Evolutionary conservation across 2,888 invertebrate genomes (phyloP), one percentile per base, ranked within the genome.

Genomic region (Orchestes rusci): DNA sequence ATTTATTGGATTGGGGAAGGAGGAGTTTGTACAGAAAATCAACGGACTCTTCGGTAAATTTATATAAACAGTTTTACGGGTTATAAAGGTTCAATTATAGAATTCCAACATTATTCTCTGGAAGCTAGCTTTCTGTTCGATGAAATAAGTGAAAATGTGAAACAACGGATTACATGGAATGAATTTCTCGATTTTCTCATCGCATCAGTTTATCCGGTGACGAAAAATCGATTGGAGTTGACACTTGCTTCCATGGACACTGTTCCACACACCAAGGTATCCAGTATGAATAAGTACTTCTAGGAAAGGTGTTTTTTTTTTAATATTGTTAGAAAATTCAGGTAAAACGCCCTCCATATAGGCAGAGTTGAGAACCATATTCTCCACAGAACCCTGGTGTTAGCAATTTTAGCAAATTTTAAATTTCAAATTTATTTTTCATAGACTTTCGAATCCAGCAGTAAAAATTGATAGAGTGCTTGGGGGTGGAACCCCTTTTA

Each of bases 181-280:
- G 60, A 67, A 41, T 59, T 70, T 45, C 50, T 70, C 38, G 64
- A 69, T 51, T 66, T 65, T 51, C 48, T 68, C 15, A 58, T 66
- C 13, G 54, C 61, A 45, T 59, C 63, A 41, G 54, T 61, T 10
- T 48, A 53, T 17, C 50, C 55, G 4, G 52, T 52, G 29, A 31
- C 39, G 8, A 38, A 53, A 4, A 51, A 42, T 28, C 51, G 50
- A 18, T 37, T 63, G 15, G 40, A 48, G 16, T 50, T 65, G 5
- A 37, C 40, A 34, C 32, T 59, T n/a, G 45, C 41, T n/a, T 51
- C 55, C 10, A 61, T 65, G 37, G 56, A 61, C 35, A 34, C 52
- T 23, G 56, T 59, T 8, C 59, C 63, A 15, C 62, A 64, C 40
- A 55, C 57, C 20, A 61, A 61, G 51, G 65, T 65, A 59, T 15